Base-by-base conservation (phyloP, 2,113 vertebrate genomes). In the Polypterus senegalus region DNA sequence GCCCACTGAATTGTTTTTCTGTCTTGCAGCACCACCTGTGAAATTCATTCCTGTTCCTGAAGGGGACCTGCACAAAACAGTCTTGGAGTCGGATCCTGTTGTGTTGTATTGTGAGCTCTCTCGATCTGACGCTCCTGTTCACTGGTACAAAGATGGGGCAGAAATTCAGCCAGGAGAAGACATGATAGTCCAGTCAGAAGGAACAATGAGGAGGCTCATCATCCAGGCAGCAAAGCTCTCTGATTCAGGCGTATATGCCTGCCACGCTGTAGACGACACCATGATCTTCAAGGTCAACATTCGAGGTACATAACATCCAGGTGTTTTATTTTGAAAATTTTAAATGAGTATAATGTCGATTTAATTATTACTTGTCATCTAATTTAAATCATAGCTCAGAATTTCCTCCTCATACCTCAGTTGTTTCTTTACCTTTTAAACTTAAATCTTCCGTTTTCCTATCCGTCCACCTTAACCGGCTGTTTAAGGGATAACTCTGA, bases 121-220 rank as follows among this genome's bases (percentile, higher is more conserved):
- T 0, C 73, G 77, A 54, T 46, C 70, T 46, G 76, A 84, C 5
- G 79, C 72, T 9, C 49, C 60, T 6, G 76, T 78, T 51, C 80
- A 77, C 64, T 88, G 87, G 87, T 86, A 84, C 61, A 87, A 84
- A 64, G 87, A 89, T 6, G 86, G 86, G 51, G 66, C 63, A 27
- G 80, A 85, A 63, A 71, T 85, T 5, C 74, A 80, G 53, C 60
- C 73, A 4, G 67, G 66, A 53, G 60, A 61, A 60, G 70, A 77
- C 5, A 56, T 82, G 6, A 62, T 64, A 47, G 61, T 84, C 4
- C 62, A 78, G 62, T 65, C 70, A 9, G 75, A 82, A 6, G 72
- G 62, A 45, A 74, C 53, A 44, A 57, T 66, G 27, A 75, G 83
- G 57, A 71, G 7, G 57, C 64, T 89, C 52, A 76, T 62, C 2